Evolutionary conservation across 2,113 vertebrate genomes (phyloP).

Genomic region (Parus major): DNA sequence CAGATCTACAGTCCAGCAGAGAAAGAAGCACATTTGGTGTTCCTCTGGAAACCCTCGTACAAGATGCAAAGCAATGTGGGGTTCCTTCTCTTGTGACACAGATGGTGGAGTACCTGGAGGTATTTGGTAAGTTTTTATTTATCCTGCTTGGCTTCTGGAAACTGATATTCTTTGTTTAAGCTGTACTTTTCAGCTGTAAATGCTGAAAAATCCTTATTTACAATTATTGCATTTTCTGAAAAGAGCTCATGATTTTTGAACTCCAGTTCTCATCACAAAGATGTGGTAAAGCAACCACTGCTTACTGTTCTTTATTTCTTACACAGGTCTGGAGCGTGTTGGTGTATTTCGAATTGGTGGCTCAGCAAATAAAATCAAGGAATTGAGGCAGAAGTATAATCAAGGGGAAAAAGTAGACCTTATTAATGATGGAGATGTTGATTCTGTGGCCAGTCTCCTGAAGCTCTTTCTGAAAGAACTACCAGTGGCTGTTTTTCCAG

Average conservation of each 20-base stretch:
- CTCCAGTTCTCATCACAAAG: background rate
- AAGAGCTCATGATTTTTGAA: background rate
- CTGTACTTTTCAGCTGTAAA: background rate
- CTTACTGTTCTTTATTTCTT: background rate
- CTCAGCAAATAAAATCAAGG: slow-evolving; percentile 70
- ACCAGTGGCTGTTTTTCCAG: slow-evolving; percentile 78
- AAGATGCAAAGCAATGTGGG: slow-evolving; percentile 3
- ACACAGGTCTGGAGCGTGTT: slow-evolving; percentile 72
- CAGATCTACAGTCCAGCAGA: background rate
- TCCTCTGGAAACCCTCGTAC: slow-evolving; percentile 61
- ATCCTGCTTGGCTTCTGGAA: background rate
- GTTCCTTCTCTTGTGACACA: slow-evolving; percentile 74
- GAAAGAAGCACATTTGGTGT: slow-evolving; percentile 67
- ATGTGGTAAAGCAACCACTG: background rate
- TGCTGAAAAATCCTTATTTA: background rate
- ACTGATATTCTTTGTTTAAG: background rate
- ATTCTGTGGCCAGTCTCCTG: slow-evolving; percentile 80
- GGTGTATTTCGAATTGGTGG: slow-evolving; percentile 80
- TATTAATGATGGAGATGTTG: slow-evolving; percentile 72
- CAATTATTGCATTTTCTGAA: background rate
- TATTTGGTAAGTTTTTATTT: slow-evolving; percentile 61
- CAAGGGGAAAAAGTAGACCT: slow-evolving; percentile 73
- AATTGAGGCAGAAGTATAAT: slow-evolving; percentile 76
- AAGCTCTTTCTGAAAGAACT: slow-evolving; percentile 84
- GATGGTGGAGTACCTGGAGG: slow-evolving; percentile 80